A percentile compares a stretch with the other conserved stretches of the same genome.
These are phyloP conservation scores for Venustoraphidia nigricollis DNA, from an alignment of 2,888 invertebrate species.

Conservation along the genomic window DNA sequence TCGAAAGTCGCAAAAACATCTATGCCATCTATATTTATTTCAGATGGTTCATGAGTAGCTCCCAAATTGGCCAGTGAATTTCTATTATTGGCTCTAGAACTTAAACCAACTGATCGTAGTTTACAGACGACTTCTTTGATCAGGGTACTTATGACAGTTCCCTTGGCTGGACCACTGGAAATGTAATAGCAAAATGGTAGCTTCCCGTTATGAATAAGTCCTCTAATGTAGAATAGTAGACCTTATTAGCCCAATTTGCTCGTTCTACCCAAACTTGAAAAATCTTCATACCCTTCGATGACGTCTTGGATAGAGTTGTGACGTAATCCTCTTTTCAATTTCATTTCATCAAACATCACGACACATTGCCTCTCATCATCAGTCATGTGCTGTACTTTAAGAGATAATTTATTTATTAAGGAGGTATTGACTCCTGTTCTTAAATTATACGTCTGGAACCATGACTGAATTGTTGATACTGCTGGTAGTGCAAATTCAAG, in stretches of 20 bases:
- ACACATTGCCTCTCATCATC: too few relatives aligned
- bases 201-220: conserved; percentile 2
- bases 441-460: too few relatives aligned
- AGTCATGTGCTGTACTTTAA: too few relatives aligned
- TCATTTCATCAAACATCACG: too few relatives aligned
- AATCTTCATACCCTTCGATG: conserved; percentile 4
- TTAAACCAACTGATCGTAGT: conserved; percentile 7
- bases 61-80: conserved; percentile 7
- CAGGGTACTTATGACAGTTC: conserved; percentile 4
- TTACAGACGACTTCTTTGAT: conserved; percentile 5
- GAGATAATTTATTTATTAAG: too few relatives aligned
- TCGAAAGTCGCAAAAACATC: too few relatives aligned
- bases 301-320: too few relatives aligned
- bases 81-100: conserved; percentile 10
- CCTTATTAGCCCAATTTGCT: conserved; percentile 1
- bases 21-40: too few relatives aligned
- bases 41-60: conserved; percentile 6
- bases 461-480: too few relatives aligned
- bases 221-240: conserved; percentile 1
- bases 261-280: neutral
- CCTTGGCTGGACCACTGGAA: conserved; percentile 8
- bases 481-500: too few relatives aligned
- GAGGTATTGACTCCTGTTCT: too few relatives aligned
- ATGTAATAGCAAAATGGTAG: conserved; percentile 5
- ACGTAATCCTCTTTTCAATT: too few relatives aligned